Conservation (phyloP, 2,113 vertebrate species). For the Bos javanicus region DNA sequence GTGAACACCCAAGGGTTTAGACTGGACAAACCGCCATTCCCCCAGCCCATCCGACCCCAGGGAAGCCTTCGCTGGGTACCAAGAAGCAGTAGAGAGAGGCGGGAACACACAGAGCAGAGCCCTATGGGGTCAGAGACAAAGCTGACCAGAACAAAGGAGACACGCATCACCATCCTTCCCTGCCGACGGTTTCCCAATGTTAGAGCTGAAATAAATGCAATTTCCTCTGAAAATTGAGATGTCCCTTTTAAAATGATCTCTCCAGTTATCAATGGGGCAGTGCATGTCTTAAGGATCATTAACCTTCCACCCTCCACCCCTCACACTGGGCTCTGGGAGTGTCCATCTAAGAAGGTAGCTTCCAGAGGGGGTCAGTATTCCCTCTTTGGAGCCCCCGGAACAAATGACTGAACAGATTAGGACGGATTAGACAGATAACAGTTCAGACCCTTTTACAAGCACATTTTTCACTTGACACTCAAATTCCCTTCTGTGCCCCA, state of each 20-base stretch:
- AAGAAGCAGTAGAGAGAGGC: neutral
- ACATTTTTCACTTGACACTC: constrained; percentile 72
- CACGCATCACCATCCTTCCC: accelerated
- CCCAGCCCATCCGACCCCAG: neutral
- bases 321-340: neutral
- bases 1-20: neutral
- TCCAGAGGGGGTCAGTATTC: constrained; percentile 53
- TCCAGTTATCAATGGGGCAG: constrained; percentile 28
- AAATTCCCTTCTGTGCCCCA: constrained; percentile 54
- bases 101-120: neutral
- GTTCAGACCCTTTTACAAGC: constrained; percentile 60
- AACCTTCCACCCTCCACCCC: constrained; percentile 53
- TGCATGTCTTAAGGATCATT: neutral
- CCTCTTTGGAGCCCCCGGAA: constrained; percentile 65
- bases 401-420: constrained; percentile 71
- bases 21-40: neutral
- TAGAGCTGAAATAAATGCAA: neutral
- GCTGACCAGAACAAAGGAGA: neutral
- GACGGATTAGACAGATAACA: constrained; percentile 67
- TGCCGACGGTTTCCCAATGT: neutral
- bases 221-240: constrained; percentile 47
- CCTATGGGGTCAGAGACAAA: neutral
- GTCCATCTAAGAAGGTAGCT: constrained; percentile 30
- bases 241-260: constrained; percentile 44
- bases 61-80: neutral